Evolutionary conservation across 2,113 vertebrate genomes (phyloP).

Genomic region (Sander vitreus): DNA sequence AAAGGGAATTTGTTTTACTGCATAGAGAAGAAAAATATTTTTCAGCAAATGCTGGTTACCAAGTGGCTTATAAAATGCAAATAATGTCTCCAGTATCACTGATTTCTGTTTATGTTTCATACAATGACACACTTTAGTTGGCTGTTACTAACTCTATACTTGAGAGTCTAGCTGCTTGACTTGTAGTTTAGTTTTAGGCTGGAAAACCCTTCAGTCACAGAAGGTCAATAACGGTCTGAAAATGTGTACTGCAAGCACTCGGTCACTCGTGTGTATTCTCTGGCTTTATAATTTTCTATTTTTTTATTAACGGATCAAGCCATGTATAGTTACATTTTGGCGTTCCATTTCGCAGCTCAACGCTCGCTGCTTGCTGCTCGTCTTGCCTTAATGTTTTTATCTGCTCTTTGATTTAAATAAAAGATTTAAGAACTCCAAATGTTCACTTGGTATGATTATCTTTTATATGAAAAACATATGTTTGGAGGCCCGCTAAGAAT

Average conservation of each 20-base stretch:
- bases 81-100: neutral
- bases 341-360: constrained; percentile 72
- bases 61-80: constrained; percentile 5
- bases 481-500: neutral
- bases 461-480: neutral
- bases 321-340: constrained; percentile 64
- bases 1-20: neutral
- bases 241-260: constrained; percentile 14
- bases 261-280: constrained; percentile 43
- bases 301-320: constrained; percentile 69
- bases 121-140: constrained; percentile 30
- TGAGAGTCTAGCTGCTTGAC: constrained; percentile 33
- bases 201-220: constrained; percentile 12
- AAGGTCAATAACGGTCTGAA: constrained; percentile 43
- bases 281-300: constrained; percentile 74
- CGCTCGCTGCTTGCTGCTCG: constrained; percentile 77
- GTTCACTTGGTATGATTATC: neutral
- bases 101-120: constrained; percentile 1
- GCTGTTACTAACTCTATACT: constrained; percentile 34
- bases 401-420: constrained; percentile 83
- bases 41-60: neutral
- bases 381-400: constrained; percentile 86
- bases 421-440: constrained; percentile 60
- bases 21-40: neutral
- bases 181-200: constrained; percentile 29